Conservation (phyloP, 2,888 invertebrate genomes). For the Apodemia zela region DNA sequence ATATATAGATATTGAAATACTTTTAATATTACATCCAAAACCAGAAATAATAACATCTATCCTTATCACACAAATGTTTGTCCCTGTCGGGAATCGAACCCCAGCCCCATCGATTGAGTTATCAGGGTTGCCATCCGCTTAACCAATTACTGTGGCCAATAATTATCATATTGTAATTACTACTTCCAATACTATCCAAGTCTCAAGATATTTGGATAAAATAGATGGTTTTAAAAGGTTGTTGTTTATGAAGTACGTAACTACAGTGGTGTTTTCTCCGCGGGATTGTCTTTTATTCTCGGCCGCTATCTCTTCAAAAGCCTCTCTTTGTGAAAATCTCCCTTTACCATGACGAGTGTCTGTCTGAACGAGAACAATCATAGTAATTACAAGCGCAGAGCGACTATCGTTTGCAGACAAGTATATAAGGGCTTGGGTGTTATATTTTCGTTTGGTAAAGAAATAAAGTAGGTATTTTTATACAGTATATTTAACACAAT, state of each 20-base stretch:
- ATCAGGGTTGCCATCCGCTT: too few species aligned
- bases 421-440: conserved; percentile 16
- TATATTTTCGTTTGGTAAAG: not conserved
- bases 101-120: too few species aligned
- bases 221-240: conserved; percentile 14
- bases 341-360: conserved; percentile 36
- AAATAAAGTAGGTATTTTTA: too few species aligned
- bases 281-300: conserved; percentile 34
- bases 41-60: too few species aligned
- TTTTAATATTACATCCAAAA: too few species aligned
- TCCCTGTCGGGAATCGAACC: too few species aligned
- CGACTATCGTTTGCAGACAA: conserved; percentile 19
- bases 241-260: conserved; percentile 27
- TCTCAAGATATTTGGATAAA: not conserved
- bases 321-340: conserved; percentile 33
- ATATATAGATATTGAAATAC: too few species aligned
- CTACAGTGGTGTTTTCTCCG: conserved; percentile 24
- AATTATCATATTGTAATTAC: too few species aligned
- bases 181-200: not conserved
- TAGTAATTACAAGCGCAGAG: conserved; percentile 38
- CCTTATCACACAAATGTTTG: too few species aligned
- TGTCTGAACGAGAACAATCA: conserved; percentile 39
- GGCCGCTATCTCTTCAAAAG: conserved; percentile 35
- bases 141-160: too few species aligned
- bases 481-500: too few species aligned